Conservation (phyloP, 2,113 vertebrate species). For the Trinectes maculatus region DNA sequence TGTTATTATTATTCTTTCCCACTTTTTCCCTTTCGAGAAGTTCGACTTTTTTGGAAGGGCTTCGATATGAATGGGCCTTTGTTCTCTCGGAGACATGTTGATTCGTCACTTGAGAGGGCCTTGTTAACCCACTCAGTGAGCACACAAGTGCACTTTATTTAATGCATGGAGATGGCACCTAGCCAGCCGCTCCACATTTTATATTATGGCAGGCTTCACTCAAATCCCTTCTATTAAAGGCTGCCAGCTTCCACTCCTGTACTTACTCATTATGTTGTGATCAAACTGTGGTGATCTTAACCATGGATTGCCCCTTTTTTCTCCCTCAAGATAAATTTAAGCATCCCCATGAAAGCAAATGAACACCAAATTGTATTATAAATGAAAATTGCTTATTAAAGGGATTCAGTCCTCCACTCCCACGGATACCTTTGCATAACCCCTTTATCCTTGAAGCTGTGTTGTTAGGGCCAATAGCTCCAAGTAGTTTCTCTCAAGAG, state of each 20-base stretch:
- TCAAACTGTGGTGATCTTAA: slow-evolving; percentile 43
- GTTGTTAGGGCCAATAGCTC: slow-evolving; percentile 8
- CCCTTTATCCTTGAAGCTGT: neutral
- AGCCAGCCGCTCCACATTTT: slow-evolving; percentile 58
- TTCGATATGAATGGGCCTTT: slow-evolving; percentile 54
- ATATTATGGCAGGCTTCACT: slow-evolving; percentile 58
- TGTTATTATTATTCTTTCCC: slow-evolving; percentile 5
- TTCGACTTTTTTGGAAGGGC: slow-evolving; percentile 41
- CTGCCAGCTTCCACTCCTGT: slow-evolving; percentile 42
- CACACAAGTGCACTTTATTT: slow-evolving; percentile 75
- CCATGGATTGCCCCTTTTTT: slow-evolving; percentile 1
- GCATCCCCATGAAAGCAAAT: slow-evolving; percentile 35
- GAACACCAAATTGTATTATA: slow-evolving; percentile 19
- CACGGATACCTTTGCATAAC: neutral
- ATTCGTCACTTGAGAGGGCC: slow-evolving; percentile 52
- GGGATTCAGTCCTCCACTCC: slow-evolving; percentile 4
- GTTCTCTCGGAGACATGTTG: slow-evolving; percentile 47
- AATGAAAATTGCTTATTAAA: slow-evolving; percentile 16
- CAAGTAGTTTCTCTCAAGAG: neutral
- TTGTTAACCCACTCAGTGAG: slow-evolving; percentile 68
- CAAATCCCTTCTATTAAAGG: slow-evolving; percentile 48
- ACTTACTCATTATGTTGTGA: slow-evolving; percentile 47
- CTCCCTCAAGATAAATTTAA: neutral
- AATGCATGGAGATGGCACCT: slow-evolving; percentile 66
- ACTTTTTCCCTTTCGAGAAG: slow-evolving; percentile 13